Evolutionary conservation across 2,113 vertebrate genomes (phyloP), one percentile per base, ranked within the genome.

Genomic region (Rhinogobius similis): DNA sequence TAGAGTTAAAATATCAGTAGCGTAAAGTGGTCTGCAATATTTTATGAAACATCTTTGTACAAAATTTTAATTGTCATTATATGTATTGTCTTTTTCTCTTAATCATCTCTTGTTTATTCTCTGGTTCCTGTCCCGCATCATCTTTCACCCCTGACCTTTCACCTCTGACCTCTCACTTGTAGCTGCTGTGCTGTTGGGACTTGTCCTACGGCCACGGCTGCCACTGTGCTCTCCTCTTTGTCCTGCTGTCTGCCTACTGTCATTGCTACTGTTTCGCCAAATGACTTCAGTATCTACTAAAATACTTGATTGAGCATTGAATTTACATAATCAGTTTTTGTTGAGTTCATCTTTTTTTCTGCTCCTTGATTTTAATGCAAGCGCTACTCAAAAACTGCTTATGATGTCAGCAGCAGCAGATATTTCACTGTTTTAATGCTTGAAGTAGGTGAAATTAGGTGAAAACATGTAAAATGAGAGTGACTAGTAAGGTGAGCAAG

Each of bases 161-260:
- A 69, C 67, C 76, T 63, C 32, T 81, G 52, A 68, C 66, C 70
- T 82, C 52, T 46, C 46, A 21, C n/a, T 5, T 68, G 67, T 71
- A 85, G 86, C 71, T 85, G 70, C 69, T 89, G 70, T 90, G 86
- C 85, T 84, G 82, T 68, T 87, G 83, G 85, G 82, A 90, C 36
- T 64, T 82, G 66, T 87, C 80, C 65, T 70, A 78, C 0, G 67
- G 75, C 16, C 82, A 44, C 14, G 78, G 85, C 77, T 85, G 80
- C 27, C 68, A 81, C 58, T 83, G 73, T 68, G 70, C 81, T 76
- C 76, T 89, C 55, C 80, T 87, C 44, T 75, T 83, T 63, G 82
- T 87, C 68, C 74, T 83, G 2, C 68, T 88, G 58, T 87, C 85
- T 18, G 79, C 79, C 67, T 87, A 85, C 78, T 86, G 81, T 77